phyloP scores from a whole-genome alignment of 2,797 vertebrate species.

The Myoxocephalus aenaeus region DNA sequence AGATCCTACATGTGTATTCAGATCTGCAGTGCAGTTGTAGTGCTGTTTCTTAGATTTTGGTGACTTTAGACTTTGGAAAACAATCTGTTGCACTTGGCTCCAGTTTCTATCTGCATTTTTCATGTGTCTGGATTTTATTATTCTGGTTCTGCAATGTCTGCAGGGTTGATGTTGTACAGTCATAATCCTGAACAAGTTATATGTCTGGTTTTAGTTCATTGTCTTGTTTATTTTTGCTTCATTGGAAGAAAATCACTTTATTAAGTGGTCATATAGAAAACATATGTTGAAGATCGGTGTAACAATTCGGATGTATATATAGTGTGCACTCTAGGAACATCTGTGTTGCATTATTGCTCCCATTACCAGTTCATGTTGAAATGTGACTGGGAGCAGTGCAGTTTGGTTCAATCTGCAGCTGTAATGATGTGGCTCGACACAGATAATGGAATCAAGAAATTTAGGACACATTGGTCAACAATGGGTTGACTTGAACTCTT shows the following conservation, averaged over 20 bases:
- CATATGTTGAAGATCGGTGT: not conserved
- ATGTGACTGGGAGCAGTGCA: slow-evolving; percentile 4
- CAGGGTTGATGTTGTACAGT: slow-evolving; percentile 27
- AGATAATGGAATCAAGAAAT: slow-evolving; percentile 37
- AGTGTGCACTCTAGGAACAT: slow-evolving; percentile 34
- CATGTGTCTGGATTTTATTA: slow-evolving; percentile 57
- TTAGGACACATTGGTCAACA: slow-evolving; percentile 12
- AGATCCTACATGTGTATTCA: slow-evolving; percentile 20
- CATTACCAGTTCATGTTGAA: slow-evolving; percentile 13
- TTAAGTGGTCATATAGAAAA: not conserved
- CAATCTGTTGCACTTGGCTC: slow-evolving; percentile 52
- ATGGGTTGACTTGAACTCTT: slow-evolving; percentile 40
- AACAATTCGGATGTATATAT: not conserved
- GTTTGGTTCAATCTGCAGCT: slow-evolving; percentile 29
- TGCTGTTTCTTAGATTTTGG: not conserved
- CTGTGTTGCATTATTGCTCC: slow-evolving; percentile 41
- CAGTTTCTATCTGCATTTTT: slow-evolving; percentile 56
- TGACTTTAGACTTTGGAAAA: slow-evolving; percentile 33
- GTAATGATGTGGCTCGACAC: slow-evolving; percentile 18
- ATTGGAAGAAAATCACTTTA: not conserved
- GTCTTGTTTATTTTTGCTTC: not conserved
- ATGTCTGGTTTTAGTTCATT: not conserved
- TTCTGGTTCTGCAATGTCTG: slow-evolving; percentile 43
- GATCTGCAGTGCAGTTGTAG: slow-evolving; percentile 2
- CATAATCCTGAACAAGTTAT: not conserved